These are phyloP conservation scores for Drosophila carrolli DNA, from an alignment of 1,140 invertebrate species.

Conservation along the genomic window DNA sequence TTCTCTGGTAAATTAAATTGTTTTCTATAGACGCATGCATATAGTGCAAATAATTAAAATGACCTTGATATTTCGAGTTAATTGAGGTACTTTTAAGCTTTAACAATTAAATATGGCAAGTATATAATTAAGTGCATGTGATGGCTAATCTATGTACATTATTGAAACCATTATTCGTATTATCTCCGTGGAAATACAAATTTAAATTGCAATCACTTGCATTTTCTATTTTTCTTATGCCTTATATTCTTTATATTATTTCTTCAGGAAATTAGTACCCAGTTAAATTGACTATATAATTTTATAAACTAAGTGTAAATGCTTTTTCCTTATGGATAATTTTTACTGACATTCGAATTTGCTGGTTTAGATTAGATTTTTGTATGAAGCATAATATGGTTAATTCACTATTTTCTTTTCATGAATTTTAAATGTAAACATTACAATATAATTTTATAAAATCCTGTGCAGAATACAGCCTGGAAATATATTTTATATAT, in stretches of 20 bases:
- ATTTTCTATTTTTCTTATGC: neutral
- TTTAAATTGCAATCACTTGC: neutral
- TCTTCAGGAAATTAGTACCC: neutral
- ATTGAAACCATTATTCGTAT: neutral
- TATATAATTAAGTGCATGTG: conserved; percentile 1
- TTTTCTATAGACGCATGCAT: neutral
- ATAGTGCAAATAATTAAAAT: conserved; percentile 11
- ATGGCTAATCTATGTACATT: neutral
- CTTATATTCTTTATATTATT: neutral
- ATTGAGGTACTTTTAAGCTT: neutral
- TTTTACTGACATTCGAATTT: too few species aligned
- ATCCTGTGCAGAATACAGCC: too few species aligned
- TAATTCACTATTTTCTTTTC: too few species aligned
- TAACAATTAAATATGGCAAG: neutral
- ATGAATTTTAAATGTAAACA: too few species aligned
- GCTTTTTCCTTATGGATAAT: too few species aligned
- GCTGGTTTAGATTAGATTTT: too few species aligned
- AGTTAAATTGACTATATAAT: too few species aligned
- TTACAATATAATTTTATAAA: too few species aligned
- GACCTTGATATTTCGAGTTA: conserved; percentile 17
- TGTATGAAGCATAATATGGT: too few species aligned
- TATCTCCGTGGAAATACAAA: neutral
- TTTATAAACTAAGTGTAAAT: too few species aligned
- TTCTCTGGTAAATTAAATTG: neutral
- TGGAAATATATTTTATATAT: too few species aligned